Conservation (phyloP, 1,140 invertebrate genomes). For the Danaus plexippus region DNA sequence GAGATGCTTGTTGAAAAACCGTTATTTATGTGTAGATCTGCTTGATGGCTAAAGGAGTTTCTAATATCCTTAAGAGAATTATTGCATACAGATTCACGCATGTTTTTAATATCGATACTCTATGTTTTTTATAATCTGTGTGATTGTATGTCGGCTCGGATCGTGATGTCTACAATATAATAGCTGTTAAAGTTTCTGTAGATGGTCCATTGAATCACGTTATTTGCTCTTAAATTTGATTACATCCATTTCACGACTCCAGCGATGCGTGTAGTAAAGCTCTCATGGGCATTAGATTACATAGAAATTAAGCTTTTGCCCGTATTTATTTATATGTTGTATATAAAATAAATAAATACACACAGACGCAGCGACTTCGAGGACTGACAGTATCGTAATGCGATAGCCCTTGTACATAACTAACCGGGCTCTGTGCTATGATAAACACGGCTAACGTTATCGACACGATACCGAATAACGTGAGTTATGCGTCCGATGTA, state of each 20-base stretch:
- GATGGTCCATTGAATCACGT: conserved; percentile 37
- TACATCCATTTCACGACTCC: conserved; percentile 24
- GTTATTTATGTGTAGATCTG: not conserved
- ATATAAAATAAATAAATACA: conserved; percentile 32
- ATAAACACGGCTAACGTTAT: conserved; percentile 38
- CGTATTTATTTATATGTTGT: conserved; percentile 4
- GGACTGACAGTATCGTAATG: conserved; percentile 41
- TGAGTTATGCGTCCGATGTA: conserved; percentile 35
- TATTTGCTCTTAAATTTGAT: conserved; percentile 2
- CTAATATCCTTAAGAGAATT: conserved; percentile 23
- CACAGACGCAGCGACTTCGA: conserved; percentile 28
- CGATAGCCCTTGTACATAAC: conserved; percentile 42
- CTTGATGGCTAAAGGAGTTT: too few species aligned
- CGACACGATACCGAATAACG: conserved; percentile 45
- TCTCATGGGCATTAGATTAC: conserved; percentile 21
- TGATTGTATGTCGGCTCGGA: conserved; percentile 63
- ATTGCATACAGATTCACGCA: conserved; percentile 43
- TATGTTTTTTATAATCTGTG: conserved; percentile 61
- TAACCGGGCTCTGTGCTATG: conserved; percentile 29
- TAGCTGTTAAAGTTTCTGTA: conserved; percentile 48
- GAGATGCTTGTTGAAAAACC: not conserved
- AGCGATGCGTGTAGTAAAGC: conserved; percentile 32
- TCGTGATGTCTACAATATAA: conserved; percentile 67
- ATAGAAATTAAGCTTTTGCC: not conserved
- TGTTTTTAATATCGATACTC: conserved; percentile 48